Base-by-base conservation (phyloP, 2,888 invertebrate species). In the Mythimna loreyi region DNA sequence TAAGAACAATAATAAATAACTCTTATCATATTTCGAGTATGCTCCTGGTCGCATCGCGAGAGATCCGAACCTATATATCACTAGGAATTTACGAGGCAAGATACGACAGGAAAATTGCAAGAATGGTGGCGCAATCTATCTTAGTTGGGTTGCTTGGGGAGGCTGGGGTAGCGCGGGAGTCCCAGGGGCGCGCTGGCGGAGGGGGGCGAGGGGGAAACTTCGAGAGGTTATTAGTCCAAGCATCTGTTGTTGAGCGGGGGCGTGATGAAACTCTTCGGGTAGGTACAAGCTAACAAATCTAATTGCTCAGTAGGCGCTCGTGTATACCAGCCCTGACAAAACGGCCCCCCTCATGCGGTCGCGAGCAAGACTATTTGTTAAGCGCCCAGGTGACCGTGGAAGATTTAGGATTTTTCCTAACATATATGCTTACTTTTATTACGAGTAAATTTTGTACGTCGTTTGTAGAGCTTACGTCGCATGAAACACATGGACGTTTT, bases 41-140 rank as follows among this genome's bases (percentile, higher is more conserved):
- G 95, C 95, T 95, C 93, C 96, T 94, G 96, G 95, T 94, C 94
- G 95, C 95, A 94, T 94, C 96, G 96, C 96, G 94, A 93, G 91
- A 95, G 96, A 96, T 96, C 96, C 96, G 86, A 94, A 95, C 94
- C 97, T 97, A 97, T 98, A 97, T 97, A 97, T 98, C 97, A 97
- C 97, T 94, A 96, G 96, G 97, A 97, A 97, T 98, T 97, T 98
- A 98, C 97, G 97, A 97, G 97, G 97, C 96, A 97, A 97, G 97
- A 97, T 98, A 98, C 98, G 98, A 98, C 98, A 98, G 98, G 97
- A 97, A 98, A 98, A 98, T 98, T 98, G 98, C 98, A 98, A 98
- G 98, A 98, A 98, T 98, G 98, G 97, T 97, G 97, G 97, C 97
- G 97, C 97, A 97, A 98, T 98, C 97, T 97, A 98, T 98, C 98